Percentiles rank a stretch among this genome's conserved stretches.
phyloP scores from a whole-genome alignment of 2,797 vertebrate species.

The Arrhamphus sclerolepis region DNA sequence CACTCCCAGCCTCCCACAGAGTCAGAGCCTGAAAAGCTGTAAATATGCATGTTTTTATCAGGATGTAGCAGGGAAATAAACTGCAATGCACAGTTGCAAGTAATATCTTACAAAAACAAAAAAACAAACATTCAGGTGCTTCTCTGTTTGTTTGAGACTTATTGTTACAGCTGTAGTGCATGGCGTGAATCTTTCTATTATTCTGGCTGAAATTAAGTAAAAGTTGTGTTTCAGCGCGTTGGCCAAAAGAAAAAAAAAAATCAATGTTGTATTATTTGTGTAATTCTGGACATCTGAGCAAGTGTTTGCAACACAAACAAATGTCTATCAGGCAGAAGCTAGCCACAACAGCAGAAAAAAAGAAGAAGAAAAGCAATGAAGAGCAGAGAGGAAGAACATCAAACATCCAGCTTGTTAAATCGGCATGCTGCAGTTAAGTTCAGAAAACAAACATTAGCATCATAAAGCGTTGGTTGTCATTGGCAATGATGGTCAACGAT shows the following conservation, averaged over 20 bases:
- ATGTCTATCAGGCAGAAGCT: conserved; percentile 11
- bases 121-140: conserved; percentile 6
- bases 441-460: conserved; percentile 49
- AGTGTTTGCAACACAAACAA: conserved; percentile 43
- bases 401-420: conserved; percentile 38
- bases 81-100: conserved; percentile 3
- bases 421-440: conserved; percentile 29
- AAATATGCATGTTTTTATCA: conserved; percentile 51
- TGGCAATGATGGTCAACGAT: conserved; percentile 53
- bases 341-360: conserved; percentile 20
- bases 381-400: conserved; percentile 43
- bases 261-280: conserved; percentile 37
- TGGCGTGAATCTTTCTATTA: conserved; percentile 23
- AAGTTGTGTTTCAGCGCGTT: conserved; percentile 18
- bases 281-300: conserved; percentile 42
- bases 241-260: conserved; percentile 32
- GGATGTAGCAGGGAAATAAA: conserved; percentile 9
- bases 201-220: conserved; percentile 16
- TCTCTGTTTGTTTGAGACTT: conserved; percentile 20
- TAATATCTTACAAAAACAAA: conserved; percentile 9
- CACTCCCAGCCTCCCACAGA: conserved; percentile 38
- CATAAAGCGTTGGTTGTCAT: conserved; percentile 48
- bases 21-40: conserved; percentile 41
- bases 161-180: conserved; percentile 13
- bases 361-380: conserved; percentile 18